These are phyloP conservation scores for Hedya salicella DNA, from an alignment of 2,888 invertebrate genomes.

Conservation along the genomic window DNA sequence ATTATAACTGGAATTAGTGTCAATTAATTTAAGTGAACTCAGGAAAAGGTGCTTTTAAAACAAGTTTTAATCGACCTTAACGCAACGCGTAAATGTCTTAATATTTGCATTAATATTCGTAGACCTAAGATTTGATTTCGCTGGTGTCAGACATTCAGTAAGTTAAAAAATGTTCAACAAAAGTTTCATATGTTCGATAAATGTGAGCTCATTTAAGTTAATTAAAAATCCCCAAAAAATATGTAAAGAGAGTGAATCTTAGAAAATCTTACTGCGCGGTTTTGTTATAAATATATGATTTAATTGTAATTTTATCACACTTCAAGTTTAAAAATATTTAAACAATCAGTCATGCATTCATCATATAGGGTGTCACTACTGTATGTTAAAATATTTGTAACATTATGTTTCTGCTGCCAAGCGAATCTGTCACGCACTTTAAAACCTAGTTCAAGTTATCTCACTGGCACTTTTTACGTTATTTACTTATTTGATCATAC, in stretches of 20 bases:
- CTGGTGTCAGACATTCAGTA: neutral
- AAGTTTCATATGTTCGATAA: slow-evolving; percentile 3
- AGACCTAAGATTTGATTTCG: neutral
- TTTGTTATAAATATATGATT: slow-evolving; percentile 11
- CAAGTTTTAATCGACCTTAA: slow-evolving; percentile 2
- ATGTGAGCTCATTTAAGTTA: neutral
- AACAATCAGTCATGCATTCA: slow-evolving; percentile 8
- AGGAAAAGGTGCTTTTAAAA: slow-evolving; percentile 6
- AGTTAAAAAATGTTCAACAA: too few relatives aligned
- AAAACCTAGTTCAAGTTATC: neutral
- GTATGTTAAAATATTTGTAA: neutral
- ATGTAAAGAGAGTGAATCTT: neutral
- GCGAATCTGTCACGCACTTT: slow-evolving; percentile 12
- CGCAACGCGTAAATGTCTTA: slow-evolving; percentile 14
- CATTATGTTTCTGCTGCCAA: slow-evolving; percentile 34
- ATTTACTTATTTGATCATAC: too few relatives aligned
- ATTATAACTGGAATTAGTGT: neutral
- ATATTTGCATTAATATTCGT: slow-evolving; percentile 2
- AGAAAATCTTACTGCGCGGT: slow-evolving; percentile 14
- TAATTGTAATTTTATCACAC: too few relatives aligned
- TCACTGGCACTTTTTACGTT: neutral
- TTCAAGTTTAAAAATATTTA: neutral
- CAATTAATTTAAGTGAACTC: neutral
- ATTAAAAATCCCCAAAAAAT: neutral
- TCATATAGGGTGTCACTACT: neutral